These are phyloP conservation scores for Drosophila ezoana DNA, from an alignment of 2,888 invertebrate species.

Conservation along the genomic window DNA sequence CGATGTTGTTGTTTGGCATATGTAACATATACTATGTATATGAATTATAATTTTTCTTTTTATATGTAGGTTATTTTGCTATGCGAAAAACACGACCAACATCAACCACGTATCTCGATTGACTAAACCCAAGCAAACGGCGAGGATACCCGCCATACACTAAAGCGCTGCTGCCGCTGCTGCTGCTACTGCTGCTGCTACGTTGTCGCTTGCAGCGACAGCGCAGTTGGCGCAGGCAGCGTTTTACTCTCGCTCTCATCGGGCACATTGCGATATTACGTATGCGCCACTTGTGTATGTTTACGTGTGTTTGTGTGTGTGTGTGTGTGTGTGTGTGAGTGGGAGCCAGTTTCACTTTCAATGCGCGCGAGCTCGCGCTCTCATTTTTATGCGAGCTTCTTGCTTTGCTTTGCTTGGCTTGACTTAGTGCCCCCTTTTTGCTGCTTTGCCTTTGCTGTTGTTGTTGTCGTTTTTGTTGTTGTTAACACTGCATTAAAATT, in stretches of 20 bases:
- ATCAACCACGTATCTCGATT: conserved; percentile 85
- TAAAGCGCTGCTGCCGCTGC: conserved; percentile 46
- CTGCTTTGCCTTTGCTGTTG: conserved; percentile 12
- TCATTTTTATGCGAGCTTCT: conserved; percentile 26
- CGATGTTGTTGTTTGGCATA: conserved; percentile 40
- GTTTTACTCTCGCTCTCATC: conserved; percentile 73
- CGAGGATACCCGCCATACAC: conserved; percentile 83
- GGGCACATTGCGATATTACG: conserved; percentile 65
- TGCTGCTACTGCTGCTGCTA: conserved; percentile 18
- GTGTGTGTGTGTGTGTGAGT: conserved; percentile 27
- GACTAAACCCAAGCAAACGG: conserved; percentile 85
- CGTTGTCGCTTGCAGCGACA: conserved; percentile 17
- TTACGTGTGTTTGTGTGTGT: conserved; percentile 16
- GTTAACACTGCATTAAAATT: conserved; percentile 60
- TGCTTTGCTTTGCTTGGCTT: conserved; percentile 65
- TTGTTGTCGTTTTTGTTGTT: conserved; percentile 24
- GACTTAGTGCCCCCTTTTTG: conserved; percentile 75
- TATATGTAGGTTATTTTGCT: conserved; percentile 55
- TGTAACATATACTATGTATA: conserved; percentile 45
- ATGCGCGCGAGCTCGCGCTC: conserved; percentile 52
- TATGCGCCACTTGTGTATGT: conserved; percentile 52
- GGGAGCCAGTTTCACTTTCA: conserved; percentile 75
- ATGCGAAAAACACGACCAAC: conserved; percentile 84
- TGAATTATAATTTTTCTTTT: conserved; percentile 31
- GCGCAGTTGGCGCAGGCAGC: conserved; percentile 41